phyloP scores from a whole-genome alignment of 2,113 vertebrate genomes.

The Choloepus hoffmanni region DNA sequence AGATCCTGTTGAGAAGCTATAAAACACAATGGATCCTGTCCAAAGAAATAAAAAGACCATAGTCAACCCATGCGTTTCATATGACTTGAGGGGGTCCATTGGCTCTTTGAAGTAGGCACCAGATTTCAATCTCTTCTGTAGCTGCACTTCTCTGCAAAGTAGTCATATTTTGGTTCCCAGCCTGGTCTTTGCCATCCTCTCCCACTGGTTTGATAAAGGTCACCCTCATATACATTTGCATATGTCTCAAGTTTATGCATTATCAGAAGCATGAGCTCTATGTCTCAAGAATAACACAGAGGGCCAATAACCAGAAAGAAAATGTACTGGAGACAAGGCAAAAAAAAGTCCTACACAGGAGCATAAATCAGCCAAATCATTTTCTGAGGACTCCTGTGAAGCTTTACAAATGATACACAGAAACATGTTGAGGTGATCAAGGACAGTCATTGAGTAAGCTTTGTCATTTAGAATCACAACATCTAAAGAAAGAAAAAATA shows the following conservation, averaged over 20 bases:
- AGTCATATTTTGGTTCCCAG: not conserved
- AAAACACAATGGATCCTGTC: not conserved
- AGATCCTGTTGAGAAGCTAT: not conserved
- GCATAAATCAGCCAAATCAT: not conserved
- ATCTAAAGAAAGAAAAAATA: not conserved
- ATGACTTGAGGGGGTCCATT: not conserved
- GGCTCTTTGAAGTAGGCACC: not conserved
- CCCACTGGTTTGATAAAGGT: not conserved
- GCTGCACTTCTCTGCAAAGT: not conserved
- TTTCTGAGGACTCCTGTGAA: not conserved
- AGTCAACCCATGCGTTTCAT: not conserved
- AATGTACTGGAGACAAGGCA: not conserved
- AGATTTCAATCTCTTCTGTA: not conserved
- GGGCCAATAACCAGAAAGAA: not conserved
- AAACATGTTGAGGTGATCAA: not conserved
- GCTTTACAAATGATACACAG: slow-evolving; percentile 26
- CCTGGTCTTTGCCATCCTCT: not conserved
- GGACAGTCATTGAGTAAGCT: not conserved
- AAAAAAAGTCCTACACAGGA: not conserved
- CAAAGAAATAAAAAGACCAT: not conserved
- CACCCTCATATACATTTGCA: too few species aligned
- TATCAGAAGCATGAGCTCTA: not conserved
- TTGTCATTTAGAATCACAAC: slow-evolving; percentile 9
- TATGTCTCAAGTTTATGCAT: not conserved
- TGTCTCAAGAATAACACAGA: not conserved